Percentiles rank a stretch among this genome's conserved stretches.
These are phyloP conservation scores for Octonoba sinensis DNA, from an alignment of 2,888 invertebrate species.

Conservation along the genomic window DNA sequence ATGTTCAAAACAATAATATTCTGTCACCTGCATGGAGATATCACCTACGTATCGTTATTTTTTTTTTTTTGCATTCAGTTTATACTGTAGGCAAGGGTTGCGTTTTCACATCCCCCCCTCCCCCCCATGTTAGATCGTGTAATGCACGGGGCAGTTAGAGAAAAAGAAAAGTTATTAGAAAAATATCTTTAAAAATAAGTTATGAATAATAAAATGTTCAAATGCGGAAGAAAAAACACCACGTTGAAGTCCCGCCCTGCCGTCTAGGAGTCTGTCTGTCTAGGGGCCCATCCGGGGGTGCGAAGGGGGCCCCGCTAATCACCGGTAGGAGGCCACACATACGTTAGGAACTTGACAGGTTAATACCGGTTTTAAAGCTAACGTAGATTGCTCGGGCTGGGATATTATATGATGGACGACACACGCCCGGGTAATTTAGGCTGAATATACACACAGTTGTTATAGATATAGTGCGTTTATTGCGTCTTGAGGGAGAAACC, in stretches of 20 bases:
- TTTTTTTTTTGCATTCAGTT: no score
- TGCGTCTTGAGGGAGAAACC: no score
- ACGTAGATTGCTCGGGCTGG: constrained; percentile 46
- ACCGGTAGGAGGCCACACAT: constrained; percentile 52
- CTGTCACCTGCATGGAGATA: no score
- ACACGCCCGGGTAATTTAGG: constrained; percentile 53
- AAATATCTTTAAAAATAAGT: no score
- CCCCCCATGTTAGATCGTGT: no score
- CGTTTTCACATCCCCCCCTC: no score
- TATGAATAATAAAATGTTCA: no score
- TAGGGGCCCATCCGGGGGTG: constrained; percentile 17
- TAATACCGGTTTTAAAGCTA: constrained; percentile 55
- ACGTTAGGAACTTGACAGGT: constrained; percentile 56
- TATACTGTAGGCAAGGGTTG: no score
- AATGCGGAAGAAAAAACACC: neutral
- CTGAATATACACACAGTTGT: constrained; percentile 7
- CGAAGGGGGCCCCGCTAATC: constrained; percentile 40
- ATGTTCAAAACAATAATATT: no score
- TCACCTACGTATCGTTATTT: no score
- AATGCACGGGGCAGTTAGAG: no score
- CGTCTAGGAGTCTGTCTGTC: constrained; percentile 25
- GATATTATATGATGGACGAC: constrained; percentile 51
- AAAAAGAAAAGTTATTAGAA: no score
- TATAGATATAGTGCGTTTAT: constrained; percentile 25
- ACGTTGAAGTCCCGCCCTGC: neutral